These are phyloP conservation scores for Eupithecia inturbata DNA, from an alignment of 2,888 invertebrate genomes.

Conservation along the genomic window DNA sequence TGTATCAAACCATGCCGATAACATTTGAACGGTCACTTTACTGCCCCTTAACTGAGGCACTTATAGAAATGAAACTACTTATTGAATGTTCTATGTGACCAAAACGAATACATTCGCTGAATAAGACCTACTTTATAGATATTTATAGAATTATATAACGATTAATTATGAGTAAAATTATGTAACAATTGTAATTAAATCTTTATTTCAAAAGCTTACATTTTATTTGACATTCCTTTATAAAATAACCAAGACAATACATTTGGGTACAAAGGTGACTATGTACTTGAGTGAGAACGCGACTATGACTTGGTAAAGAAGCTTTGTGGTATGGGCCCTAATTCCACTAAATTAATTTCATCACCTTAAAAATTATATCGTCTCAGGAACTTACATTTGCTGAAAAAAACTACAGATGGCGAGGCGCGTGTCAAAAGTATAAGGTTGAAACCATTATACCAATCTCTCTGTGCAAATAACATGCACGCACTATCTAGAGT, in stretches of 20 bases:
- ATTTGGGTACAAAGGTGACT: neutral
- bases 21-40: constrained; percentile 18
- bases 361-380: too few relatives aligned
- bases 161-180: constrained; percentile 82
- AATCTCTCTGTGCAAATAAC: too few relatives aligned
- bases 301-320: neutral
- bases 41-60: constrained; percentile 44
- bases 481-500: too few relatives aligned
- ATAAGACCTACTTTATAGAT: constrained; percentile 83
- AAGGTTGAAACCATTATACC: too few relatives aligned
- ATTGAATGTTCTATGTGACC: constrained; percentile 69
- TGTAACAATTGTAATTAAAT: constrained; percentile 84
- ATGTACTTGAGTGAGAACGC: neutral
- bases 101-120: constrained; percentile 84
- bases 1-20: neutral
- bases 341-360: too few relatives aligned
- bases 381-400: too few relatives aligned
- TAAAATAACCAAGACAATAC: neutral
- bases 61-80: constrained; percentile 46
- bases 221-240: constrained; percentile 50
- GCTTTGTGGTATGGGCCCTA: neutral
- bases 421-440: too few relatives aligned
- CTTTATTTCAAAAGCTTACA: constrained; percentile 76
- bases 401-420: too few relatives aligned
- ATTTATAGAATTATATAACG: constrained; percentile 82